Percentiles rank a stretch among this genome's conserved stretches.
Conservation (phyloP, 2,113 vertebrate genomes). For the Coracopsis vasa region DNA sequence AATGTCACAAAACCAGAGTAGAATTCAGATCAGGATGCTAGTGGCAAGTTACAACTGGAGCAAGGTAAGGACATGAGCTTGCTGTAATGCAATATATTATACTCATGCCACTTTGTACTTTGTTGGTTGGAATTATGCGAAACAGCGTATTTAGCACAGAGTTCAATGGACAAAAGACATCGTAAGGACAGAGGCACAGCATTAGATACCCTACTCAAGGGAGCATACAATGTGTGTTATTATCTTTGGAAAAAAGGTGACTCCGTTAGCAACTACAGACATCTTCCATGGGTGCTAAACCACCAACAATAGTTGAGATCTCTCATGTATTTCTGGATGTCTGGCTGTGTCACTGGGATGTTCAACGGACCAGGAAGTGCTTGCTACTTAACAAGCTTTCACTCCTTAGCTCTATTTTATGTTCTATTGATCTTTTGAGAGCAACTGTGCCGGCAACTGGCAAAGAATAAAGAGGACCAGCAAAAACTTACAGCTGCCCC, state of each 20-base stretch:
- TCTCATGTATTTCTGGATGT: neutral
- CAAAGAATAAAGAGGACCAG: neutral
- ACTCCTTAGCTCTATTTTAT: neutral
- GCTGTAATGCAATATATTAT: neutral
- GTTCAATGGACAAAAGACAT: neutral
- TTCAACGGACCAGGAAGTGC: neutral
- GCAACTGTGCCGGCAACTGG: neutral
- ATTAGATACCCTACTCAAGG: neutral
- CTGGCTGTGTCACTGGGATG: neutral
- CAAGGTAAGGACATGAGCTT: neutral
- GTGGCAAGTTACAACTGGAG: neutral
- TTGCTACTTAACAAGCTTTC: neutral
- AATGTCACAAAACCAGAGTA: neutral
- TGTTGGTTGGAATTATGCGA: neutral
- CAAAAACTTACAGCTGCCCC: neutral
- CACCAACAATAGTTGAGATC: neutral
- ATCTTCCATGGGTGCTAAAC: neutral
- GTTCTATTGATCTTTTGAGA: neutral
- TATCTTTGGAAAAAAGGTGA: neutral
- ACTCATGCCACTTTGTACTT: neutral
- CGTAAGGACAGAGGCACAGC: neutral
- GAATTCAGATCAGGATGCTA: neutral
- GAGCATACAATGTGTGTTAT: neutral
- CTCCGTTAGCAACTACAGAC: neutral
- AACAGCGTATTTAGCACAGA: neutral